phyloP scores from a whole-genome alignment of 2,888 invertebrate genomes.

The Apantesis nais region DNA sequence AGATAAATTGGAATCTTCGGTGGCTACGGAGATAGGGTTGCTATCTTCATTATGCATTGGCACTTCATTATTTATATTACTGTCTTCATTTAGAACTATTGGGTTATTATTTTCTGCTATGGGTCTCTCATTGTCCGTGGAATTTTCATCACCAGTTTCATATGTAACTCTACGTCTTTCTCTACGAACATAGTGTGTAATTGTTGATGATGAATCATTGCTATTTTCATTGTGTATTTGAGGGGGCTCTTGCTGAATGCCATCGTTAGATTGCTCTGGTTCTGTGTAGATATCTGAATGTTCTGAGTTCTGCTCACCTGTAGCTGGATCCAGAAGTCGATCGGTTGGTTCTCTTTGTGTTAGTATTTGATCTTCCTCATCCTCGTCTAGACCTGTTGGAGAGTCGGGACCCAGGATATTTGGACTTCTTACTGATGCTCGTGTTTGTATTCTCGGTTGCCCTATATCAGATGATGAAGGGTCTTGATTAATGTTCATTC shows the following conservation, averaged over 20 bases:
- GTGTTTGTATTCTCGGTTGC: conserved; percentile 10
- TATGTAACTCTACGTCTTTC: not conserved
- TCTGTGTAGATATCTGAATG: conserved; percentile 19
- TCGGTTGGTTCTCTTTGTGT: not conserved
- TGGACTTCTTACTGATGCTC: conserved; percentile 50
- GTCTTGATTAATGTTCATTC: conserved; percentile 27
- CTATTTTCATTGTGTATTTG: conserved; percentile 16
- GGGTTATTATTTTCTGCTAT: conserved; percentile 11
- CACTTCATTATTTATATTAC: conserved; percentile 1
- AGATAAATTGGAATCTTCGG: conserved; percentile 30
- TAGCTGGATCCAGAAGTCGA: not conserved
- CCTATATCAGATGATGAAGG: conserved; percentile 27
- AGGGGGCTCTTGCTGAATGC: not conserved
- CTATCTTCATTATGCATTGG: conserved; percentile 10
- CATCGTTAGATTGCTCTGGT: not conserved
- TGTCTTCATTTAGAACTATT: conserved; percentile 6
- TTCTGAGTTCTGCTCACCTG: conserved; percentile 17
- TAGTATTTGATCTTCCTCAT: conserved; percentile 2
- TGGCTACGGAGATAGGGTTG: conserved; percentile 8
- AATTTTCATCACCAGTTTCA: conserved; percentile 8
- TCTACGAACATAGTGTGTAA: not conserved
- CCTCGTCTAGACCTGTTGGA: conserved; percentile 1
- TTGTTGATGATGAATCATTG: conserved; percentile 17
- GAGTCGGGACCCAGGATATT: conserved; percentile 35
- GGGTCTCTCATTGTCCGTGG: not conserved